These are phyloP conservation scores for Tenualosa thibaudeaui DNA, from an alignment of 2,797 vertebrate genomes.

Conservation along the genomic window DNA sequence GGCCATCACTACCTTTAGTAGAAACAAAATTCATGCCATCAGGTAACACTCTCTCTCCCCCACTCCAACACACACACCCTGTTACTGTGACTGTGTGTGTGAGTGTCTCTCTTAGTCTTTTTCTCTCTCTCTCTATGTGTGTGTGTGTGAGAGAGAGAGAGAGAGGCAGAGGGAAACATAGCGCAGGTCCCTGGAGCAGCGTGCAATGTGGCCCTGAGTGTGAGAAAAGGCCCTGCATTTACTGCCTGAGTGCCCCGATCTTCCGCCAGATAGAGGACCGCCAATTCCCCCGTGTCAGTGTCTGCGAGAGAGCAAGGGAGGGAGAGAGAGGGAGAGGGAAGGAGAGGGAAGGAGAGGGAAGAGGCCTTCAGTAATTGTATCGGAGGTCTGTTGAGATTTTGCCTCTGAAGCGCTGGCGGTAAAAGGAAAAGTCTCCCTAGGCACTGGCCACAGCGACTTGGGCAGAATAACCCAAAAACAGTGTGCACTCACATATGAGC, in stretches of 20 bases:
- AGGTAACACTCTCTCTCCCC: neutral
- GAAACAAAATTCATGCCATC: neutral
- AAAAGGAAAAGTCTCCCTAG: slow-evolving; percentile 82
- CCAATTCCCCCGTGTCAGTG: slow-evolving; percentile 79
- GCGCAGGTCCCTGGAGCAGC: slow-evolving; percentile 67
- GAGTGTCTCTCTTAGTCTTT: neutral
- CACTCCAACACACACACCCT: neutral
- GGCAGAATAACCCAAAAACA: slow-evolving; percentile 80
- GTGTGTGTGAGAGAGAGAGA: slow-evolving; percentile 61
- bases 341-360: slow-evolving; percentile 80
- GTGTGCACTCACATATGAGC: slow-evolving; percentile 87
- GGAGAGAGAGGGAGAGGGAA: slow-evolving; percentile 75
- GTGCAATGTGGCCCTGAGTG: slow-evolving; percentile 70
- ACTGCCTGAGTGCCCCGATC: slow-evolving; percentile 86
- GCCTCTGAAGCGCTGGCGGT: slow-evolving; percentile 75
- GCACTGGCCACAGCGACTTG: slow-evolving; percentile 74
- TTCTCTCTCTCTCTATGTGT: neutral
- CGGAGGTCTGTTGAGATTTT: slow-evolving; percentile 86
- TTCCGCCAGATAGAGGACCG: slow-evolving; percentile 78
- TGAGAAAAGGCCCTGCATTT: slow-evolving; percentile 82
- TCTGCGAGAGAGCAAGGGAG: slow-evolving; percentile 80
- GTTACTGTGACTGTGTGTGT: neutral
- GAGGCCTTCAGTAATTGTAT: slow-evolving; percentile 85
- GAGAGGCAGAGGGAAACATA: slow-evolving; percentile 76
- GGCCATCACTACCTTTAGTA: neutral